Conservation (phyloP, 2,888 invertebrate species). For the Actias luna region DNA sequence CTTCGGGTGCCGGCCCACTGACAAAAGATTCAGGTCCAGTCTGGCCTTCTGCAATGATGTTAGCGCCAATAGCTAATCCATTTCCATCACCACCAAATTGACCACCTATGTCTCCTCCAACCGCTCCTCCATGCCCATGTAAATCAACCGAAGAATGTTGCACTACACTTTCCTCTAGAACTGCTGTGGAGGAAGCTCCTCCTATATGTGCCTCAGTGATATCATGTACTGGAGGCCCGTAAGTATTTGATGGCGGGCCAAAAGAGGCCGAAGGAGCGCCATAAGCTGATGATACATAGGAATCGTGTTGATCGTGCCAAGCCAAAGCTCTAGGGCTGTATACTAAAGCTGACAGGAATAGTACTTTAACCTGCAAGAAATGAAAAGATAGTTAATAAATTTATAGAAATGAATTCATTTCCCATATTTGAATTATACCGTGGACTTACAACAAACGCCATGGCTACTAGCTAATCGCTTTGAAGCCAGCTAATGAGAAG, state of each 20-base stretch:
- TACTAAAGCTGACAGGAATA: constrained; percentile 61
- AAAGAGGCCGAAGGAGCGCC: constrained; percentile 65
- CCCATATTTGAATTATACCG: constrained; percentile 12
- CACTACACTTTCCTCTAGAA: constrained; percentile 31
- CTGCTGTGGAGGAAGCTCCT: constrained; percentile 22
- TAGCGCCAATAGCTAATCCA: constrained; percentile 13
- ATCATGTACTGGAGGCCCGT: constrained; percentile 44
- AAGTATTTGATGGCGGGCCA: constrained; percentile 59
- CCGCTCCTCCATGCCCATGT: constrained; percentile 20
- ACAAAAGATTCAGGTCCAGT: constrained; percentile 16
- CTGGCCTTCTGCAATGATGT: constrained; percentile 10
- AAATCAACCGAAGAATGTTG: constrained; percentile 25
- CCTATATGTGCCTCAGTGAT: constrained; percentile 24
- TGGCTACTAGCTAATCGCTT: constrained; percentile 80
- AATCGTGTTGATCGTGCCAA: constrained; percentile 54
- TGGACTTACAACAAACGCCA: constrained; percentile 78
- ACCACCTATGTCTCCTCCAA: constrained; percentile 22
- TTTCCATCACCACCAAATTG: not conserved
- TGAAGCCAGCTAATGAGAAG: constrained; percentile 62
- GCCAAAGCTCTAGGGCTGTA: constrained; percentile 62
- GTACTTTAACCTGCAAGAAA: constrained; percentile 66
- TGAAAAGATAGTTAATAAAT: constrained; percentile 5
- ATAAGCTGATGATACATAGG: constrained; percentile 59
- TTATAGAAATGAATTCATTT: constrained; percentile 2
- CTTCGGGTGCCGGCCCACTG: constrained; percentile 24